Conservation (phyloP, 2,888 invertebrate genomes). For the Therioaphis trifolii region DNA sequence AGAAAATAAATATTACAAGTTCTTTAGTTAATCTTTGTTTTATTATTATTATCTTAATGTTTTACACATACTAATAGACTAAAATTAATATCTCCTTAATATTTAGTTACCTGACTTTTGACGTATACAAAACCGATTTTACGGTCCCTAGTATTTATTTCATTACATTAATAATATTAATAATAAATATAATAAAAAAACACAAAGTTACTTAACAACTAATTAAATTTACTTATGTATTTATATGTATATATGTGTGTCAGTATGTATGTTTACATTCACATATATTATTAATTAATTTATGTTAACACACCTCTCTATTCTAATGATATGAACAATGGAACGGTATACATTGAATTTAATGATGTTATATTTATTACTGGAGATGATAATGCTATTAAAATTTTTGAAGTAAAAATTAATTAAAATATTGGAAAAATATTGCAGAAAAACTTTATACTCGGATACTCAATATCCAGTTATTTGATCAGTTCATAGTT, state of each 20-base stretch:
- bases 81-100: slow-evolving; percentile 54
- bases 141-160: slow-evolving; percentile 53
- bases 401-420: background rate
- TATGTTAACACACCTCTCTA: slow-evolving; percentile 57
- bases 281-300: slow-evolving; percentile 40
- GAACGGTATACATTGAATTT: slow-evolving; percentile 50
- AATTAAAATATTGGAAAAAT: slow-evolving; percentile 2
- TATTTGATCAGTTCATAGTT: slow-evolving; percentile 33
- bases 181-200: slow-evolving; percentile 51
- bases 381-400: background rate
- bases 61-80: slow-evolving; percentile 57
- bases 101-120: slow-evolving; percentile 61
- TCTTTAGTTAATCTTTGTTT: slow-evolving; percentile 56
- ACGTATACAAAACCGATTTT: slow-evolving; percentile 59
- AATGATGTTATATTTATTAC: slow-evolving; percentile 38
- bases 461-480: background rate
- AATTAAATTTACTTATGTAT: slow-evolving; percentile 46
- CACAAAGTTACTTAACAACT: slow-evolving; percentile 54
- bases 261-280: background rate
- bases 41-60: slow-evolving; percentile 51
- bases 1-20: slow-evolving; percentile 45
- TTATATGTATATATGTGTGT: slow-evolving; percentile 17
- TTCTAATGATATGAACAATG: slow-evolving; percentile 63
- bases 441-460: background rate
- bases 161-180: slow-evolving; percentile 41